Evolutionary conservation across 2,113 vertebrate species (phyloP).

Genomic region (Sarotherodon lohbergeri): DNA sequence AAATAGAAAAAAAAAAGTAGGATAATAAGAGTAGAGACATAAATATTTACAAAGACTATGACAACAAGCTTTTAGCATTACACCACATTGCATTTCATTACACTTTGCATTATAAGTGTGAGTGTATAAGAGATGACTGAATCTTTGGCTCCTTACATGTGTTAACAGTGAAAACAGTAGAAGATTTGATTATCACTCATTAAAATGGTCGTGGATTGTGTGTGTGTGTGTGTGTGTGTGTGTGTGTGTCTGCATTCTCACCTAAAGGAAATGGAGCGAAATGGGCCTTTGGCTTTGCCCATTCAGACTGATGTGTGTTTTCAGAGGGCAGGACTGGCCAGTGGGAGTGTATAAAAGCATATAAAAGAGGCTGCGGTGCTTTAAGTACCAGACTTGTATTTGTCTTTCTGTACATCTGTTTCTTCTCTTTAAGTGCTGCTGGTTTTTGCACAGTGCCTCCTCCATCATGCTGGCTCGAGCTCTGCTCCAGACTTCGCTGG

Average conservation of each 20-base stretch:
- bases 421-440: background rate
- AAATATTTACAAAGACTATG: background rate
- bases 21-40: background rate
- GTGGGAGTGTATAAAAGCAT: constrained; percentile 47
- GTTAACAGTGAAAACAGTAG: background rate
- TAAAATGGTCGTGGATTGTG: fast-evolving
- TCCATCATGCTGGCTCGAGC: constrained; percentile 61
- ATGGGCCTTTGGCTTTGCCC: background rate
- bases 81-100: background rate
- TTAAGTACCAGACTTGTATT: background rate
- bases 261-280: background rate
- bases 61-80: background rate
- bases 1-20: background rate
- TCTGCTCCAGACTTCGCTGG: constrained; percentile 68
- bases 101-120: background rate
- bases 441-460: background rate
- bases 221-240: background rate
- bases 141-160: background rate
- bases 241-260: background rate
- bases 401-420: background rate
- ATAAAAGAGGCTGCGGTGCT: constrained; percentile 48
- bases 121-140: background rate
- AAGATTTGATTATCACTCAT: background rate
- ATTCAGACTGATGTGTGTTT: background rate
- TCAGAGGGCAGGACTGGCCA: constrained; percentile 45